Evolutionary conservation across 2,888 invertebrate genomes (phyloP).

Genomic region (Folsomia candida): DNA sequence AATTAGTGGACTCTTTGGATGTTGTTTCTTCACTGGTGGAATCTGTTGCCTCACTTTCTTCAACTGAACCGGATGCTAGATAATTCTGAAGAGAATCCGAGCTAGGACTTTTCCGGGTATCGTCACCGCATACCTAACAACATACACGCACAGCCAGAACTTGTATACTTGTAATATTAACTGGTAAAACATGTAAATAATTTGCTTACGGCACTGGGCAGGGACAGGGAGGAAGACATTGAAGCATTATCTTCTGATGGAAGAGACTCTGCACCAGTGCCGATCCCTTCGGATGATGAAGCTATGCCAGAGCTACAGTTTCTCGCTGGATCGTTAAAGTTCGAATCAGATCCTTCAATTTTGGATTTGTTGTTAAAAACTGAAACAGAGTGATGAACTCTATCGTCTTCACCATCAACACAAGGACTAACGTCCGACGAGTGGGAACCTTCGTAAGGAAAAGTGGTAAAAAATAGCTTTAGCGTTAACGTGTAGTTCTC

Average conservation of each 20-base stretch:
- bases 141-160: slow-evolving; percentile 4
- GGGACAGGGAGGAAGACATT: too few relatives aligned
- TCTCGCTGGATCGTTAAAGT: too few relatives aligned
- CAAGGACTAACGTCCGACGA: slow-evolving; percentile 49
- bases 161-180: too few relatives aligned
- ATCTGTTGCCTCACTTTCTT: slow-evolving; percentile 39
- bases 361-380: neutral
- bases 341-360: too few relatives aligned
- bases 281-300: too few relatives aligned
- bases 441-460: slow-evolving; percentile 43
- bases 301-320: neutral
- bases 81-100: slow-evolving; percentile 45
- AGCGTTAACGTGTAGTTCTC: too few relatives aligned
- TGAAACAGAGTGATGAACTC: slow-evolving; percentile 36
- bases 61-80: slow-evolving; percentile 17
- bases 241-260: too few relatives aligned
- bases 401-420: slow-evolving; percentile 36
- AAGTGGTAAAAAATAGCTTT: too few relatives aligned
- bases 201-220: too few relatives aligned
- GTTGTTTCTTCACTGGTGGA: slow-evolving; percentile 44
- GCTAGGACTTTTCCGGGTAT: slow-evolving; percentile 43
- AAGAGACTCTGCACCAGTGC: too few relatives aligned
- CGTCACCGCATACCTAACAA: slow-evolving; percentile 12
- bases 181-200: too few relatives aligned
- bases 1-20: slow-evolving; percentile 42